Conservation (phyloP, 2,888 invertebrate genomes). For the Tinea trinotella region DNA sequence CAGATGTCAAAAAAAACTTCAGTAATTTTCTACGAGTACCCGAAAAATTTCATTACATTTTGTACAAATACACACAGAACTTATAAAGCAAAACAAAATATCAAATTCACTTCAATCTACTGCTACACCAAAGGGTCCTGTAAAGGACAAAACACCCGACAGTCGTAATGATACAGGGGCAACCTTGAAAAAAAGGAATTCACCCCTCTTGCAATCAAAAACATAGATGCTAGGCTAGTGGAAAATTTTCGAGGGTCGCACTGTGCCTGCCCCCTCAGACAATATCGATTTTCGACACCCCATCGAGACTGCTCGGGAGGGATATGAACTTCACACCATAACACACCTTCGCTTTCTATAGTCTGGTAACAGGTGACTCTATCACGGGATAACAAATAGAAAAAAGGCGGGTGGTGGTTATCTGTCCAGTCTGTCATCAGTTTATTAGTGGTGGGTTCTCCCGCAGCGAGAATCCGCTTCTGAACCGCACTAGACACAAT, state of each 20-base stretch:
- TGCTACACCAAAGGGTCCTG: not conserved
- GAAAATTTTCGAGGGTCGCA: constrained; percentile 11
- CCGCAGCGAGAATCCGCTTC: too few relatives aligned
- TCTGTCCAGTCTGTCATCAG: too few relatives aligned
- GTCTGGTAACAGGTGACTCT: not conserved
- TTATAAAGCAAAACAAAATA: too few relatives aligned
- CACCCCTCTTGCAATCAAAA: constrained; percentile 7
- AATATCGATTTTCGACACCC: constrained; percentile 17
- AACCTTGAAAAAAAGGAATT: not conserved
- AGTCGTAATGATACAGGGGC: not conserved
- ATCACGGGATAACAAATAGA: not conserved
- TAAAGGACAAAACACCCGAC: not conserved
- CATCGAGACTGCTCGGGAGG: constrained; percentile 7
- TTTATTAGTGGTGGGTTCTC: too few relatives aligned
- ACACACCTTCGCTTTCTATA: not conserved
- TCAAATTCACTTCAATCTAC: not conserved
- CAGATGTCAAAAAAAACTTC: too few relatives aligned
- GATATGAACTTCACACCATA: constrained; percentile 7
- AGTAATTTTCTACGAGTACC: too few relatives aligned
- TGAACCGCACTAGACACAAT: too few relatives aligned
- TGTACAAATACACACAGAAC: too few relatives aligned
- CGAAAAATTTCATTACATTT: too few relatives aligned
- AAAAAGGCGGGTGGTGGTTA: too few relatives aligned
- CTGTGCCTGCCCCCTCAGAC: constrained; percentile 3
- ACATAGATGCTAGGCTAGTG: constrained; percentile 1